Evolutionary conservation across 1,140 invertebrate genomes (phyloP).

Genomic region (Chymomyza costata): DNA sequence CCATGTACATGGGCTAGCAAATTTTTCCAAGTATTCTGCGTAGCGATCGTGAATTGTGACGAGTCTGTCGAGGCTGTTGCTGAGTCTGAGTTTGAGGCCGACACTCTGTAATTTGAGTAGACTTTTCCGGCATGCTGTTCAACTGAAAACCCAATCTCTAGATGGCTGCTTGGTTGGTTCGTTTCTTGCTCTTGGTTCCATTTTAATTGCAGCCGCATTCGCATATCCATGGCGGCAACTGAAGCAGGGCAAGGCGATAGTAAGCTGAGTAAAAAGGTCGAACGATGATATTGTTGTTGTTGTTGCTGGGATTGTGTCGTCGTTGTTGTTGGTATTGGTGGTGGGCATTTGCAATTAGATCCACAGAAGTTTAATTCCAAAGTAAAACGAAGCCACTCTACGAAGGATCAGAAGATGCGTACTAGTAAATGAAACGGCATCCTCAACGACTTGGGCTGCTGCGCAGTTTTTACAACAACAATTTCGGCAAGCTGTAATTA

Average conservation of each 20-base stretch:
- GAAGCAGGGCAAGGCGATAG: slow-evolving; percentile 19
- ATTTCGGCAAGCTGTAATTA: slow-evolving; percentile 33
- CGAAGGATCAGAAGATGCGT: slow-evolving; percentile 57
- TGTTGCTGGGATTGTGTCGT: slow-evolving; percentile 18
- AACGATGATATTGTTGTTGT: slow-evolving; percentile 15
- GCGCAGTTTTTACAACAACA: slow-evolving; percentile 17
- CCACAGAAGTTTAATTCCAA: too few species aligned
- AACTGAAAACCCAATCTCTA: slow-evolving; percentile 12
- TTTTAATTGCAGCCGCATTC: slow-evolving; percentile 70
- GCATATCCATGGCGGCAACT: too few species aligned
- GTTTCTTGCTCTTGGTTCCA: slow-evolving; percentile 52
- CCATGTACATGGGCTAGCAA: slow-evolving; percentile 52
- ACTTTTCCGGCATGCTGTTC: slow-evolving; percentile 68
- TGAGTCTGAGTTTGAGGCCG: slow-evolving; percentile 16
- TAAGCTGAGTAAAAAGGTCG: slow-evolving; percentile 42
- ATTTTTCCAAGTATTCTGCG: slow-evolving; percentile 53
- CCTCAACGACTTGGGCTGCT: slow-evolving; percentile 29
- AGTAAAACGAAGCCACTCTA: slow-evolving; percentile 66
- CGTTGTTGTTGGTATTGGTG: slow-evolving; percentile 20
- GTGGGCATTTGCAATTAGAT: slow-evolving; percentile 59
- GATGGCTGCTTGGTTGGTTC: slow-evolving; percentile 24
- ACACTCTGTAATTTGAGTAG: slow-evolving; percentile 60
- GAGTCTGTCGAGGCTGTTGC: slow-evolving; percentile 18
- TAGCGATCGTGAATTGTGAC: slow-evolving; percentile 22
- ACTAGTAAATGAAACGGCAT: slow-evolving; percentile 35